phyloP scores from a whole-genome alignment of 2,113 vertebrate species.

The Arothron firmamentum region DNA sequence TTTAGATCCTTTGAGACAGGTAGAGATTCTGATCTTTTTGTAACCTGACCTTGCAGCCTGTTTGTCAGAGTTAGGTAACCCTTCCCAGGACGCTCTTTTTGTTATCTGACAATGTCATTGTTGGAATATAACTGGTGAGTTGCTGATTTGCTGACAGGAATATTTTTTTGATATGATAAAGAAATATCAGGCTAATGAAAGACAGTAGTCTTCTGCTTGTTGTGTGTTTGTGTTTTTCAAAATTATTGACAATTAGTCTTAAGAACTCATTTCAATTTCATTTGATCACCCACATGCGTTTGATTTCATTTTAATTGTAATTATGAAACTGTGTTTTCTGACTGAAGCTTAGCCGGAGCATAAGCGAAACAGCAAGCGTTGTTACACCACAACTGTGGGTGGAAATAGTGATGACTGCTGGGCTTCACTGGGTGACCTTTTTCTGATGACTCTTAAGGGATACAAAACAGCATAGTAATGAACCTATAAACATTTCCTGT shows the following conservation, averaged over 20 bases:
- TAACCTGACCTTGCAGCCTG: too few relatives aligned
- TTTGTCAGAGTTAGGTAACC: too few relatives aligned
- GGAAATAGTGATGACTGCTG: slow-evolving; percentile 11
- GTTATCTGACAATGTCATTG: too few relatives aligned
- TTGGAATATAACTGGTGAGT: too few relatives aligned
- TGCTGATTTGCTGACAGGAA: too few relatives aligned
- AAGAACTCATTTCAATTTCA: neutral
- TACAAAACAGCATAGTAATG: neutral
- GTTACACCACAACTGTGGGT: slow-evolving; percentile 25
- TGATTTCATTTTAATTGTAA: neutral
- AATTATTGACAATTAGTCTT: too few relatives aligned
- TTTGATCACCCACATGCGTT: neutral
- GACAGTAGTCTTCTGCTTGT: neutral
- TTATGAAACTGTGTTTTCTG: neutral
- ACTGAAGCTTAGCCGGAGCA: slow-evolving; percentile 3
- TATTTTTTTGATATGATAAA: neutral
- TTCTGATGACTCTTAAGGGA: slow-evolving; percentile 4
- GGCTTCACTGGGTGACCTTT: slow-evolving; percentile 30
- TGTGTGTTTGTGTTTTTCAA: neutral
- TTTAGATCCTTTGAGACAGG: too few relatives aligned
- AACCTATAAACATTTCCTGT: slow-evolving; percentile 19
- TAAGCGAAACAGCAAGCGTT: neutral
- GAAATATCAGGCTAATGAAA: neutral
- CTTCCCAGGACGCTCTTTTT: too few relatives aligned
- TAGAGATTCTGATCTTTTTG: too few relatives aligned